These are phyloP conservation scores for Drosophila macrospina DNA, from an alignment of 2,888 invertebrate genomes.

Conservation along the genomic window DNA sequence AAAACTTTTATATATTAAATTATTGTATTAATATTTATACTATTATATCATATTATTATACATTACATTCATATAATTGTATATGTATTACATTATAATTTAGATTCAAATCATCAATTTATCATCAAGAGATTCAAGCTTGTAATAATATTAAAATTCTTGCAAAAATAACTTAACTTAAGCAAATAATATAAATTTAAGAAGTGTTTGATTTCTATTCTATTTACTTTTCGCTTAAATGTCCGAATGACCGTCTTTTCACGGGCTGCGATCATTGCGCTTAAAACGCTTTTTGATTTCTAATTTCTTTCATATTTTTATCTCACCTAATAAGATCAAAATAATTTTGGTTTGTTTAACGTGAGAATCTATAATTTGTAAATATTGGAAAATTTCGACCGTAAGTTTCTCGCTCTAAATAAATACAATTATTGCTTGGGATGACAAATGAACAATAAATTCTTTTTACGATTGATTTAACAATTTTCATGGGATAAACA, in stretches of 20 bases:
- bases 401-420: conserved; percentile 3
- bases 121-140: neutral
- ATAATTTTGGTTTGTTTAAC: conserved; percentile 3
- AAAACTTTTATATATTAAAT: too few species aligned
- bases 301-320: neutral
- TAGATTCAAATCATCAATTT: too few species aligned
- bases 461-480: conserved; percentile 11
- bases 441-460: conserved; percentile 16
- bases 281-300: neutral
- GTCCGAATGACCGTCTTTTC: too few species aligned
- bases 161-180: neutral
- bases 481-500: conserved; percentile 33
- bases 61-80: too few species aligned
- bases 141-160: neutral
- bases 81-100: too few species aligned
- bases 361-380: conserved; percentile 1
- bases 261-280: too few species aligned
- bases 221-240: too few species aligned
- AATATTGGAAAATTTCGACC: conserved; percentile 19
- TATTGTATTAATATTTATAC: too few species aligned
- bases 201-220: too few species aligned
- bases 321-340: conserved; percentile 10
- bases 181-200: too few species aligned
- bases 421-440: conserved; percentile 22
- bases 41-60: too few species aligned